phyloP scores from a whole-genome alignment of 2,113 vertebrate species.

The Morone chrysops region DNA sequence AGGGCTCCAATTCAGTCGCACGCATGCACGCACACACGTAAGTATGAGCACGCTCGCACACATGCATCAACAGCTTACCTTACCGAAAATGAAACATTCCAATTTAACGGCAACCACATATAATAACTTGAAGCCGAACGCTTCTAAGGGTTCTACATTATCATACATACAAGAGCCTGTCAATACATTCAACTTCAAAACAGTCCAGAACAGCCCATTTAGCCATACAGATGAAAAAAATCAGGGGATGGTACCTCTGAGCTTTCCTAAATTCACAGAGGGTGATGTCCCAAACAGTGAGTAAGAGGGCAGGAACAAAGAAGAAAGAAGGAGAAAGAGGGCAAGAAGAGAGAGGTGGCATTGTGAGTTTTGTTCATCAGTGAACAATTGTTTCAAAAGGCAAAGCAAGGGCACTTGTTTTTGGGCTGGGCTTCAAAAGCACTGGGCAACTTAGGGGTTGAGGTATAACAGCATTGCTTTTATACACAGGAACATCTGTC shows the following conservation, averaged over 20 bases:
- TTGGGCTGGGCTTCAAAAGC: slow-evolving; percentile 50
- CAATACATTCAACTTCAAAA: slow-evolving; percentile 49
- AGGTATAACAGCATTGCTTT: slow-evolving; percentile 56
- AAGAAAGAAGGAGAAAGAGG: slow-evolving; percentile 29
- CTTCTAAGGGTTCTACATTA: slow-evolving; percentile 39
- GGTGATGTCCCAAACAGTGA: slow-evolving; percentile 66
- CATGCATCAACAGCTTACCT: slow-evolving; percentile 73
- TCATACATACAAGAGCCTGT: slow-evolving; percentile 41
- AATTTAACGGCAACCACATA: slow-evolving; percentile 41
- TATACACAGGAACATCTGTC: slow-evolving; percentile 62
- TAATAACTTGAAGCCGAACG: slow-evolving; percentile 28
- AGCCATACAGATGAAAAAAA: slow-evolving; percentile 57
- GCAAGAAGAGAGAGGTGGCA: slow-evolving; percentile 52
- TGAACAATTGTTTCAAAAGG: slow-evolving; percentile 49
- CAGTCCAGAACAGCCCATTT: slow-evolving; percentile 46
- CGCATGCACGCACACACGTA: slow-evolving; percentile 39
- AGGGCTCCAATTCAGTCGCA: slow-evolving; percentile 41
- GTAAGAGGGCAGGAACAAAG: slow-evolving; percentile 49
- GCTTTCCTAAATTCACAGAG: slow-evolving; percentile 75
- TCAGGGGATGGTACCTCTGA: slow-evolving; percentile 66
- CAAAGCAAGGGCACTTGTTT: slow-evolving; percentile 53
- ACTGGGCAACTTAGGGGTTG: slow-evolving; percentile 31
- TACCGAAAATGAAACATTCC: slow-evolving; percentile 52
- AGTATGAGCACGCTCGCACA: not conserved
- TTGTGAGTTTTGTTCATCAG: slow-evolving; percentile 57